A percentile compares a stretch with the other conserved stretches of the same genome.
Evolutionary conservation across 2,797 vertebrate species (phyloP).

Genomic region (Malacoctenus gilli): DNA sequence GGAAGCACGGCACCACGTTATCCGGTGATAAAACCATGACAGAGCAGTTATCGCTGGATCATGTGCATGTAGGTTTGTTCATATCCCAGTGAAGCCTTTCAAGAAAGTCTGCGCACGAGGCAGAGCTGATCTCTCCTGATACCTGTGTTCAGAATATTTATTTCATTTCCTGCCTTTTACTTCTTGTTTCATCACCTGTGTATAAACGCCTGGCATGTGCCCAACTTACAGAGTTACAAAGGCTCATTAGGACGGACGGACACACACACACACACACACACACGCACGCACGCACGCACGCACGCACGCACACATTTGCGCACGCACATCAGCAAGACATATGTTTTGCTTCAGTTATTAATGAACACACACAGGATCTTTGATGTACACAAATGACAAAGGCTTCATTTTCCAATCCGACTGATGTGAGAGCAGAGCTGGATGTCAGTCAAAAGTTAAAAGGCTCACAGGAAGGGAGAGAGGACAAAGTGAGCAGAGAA

Average conservation of each 20-base stretch:
- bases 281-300: neutral
- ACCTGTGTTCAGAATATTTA: conserved; percentile 27
- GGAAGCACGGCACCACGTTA: neutral
- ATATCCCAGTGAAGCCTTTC: conserved; percentile 10
- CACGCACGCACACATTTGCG: neutral
- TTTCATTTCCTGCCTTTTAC: conserved; percentile 47
- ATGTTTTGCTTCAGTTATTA: conserved; percentile 1
- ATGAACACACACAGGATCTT: conserved; percentile 12
- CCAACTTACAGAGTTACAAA: conserved; percentile 25
- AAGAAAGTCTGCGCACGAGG: conserved; percentile 18
- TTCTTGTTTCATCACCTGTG: conserved; percentile 52
- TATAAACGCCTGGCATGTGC: conserved; percentile 20
- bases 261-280: no score
- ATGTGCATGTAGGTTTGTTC: conserved; percentile 9
- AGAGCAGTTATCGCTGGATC: conserved; percentile 7
- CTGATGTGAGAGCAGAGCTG: conserved; percentile 3
- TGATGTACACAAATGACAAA: conserved; percentile 9
- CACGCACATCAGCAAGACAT: conserved; percentile 1
- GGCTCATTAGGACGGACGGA: conserved; percentile 3
- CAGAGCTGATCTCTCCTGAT: conserved; percentile 29
- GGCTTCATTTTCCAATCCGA: conserved; percentile 2
- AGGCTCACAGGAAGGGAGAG: neutral
- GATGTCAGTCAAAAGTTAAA: conserved; percentile 6
- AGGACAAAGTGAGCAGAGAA: conserved; percentile 14
- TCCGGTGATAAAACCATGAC: conserved; percentile 1